These are phyloP conservation scores for Musca vetustissima DNA, from an alignment of 1,140 invertebrate genomes.

Conservation along the genomic window DNA sequence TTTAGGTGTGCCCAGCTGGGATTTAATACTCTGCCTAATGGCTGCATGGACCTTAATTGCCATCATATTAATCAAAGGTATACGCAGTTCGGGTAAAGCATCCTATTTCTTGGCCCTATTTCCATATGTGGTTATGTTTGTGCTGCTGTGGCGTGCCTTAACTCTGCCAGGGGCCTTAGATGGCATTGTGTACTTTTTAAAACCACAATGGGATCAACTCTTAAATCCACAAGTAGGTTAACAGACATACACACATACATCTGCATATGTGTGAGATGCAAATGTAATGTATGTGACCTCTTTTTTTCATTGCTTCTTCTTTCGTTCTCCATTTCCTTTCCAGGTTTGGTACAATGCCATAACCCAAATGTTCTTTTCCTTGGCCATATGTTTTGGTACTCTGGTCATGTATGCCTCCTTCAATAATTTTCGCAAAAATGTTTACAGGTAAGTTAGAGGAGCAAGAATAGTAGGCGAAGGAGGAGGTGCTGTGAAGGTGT, in stretches of 20 bases:
- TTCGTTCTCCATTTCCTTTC: conserved; percentile 20
- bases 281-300: conserved; percentile 62
- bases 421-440: conserved; percentile 77
- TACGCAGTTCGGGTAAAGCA: conserved; percentile 66
- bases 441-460: conserved; percentile 70
- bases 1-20: conserved; percentile 66
- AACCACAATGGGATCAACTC: conserved; percentile 69
- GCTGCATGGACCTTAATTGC: conserved; percentile 73
- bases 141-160: conserved; percentile 66
- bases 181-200: conserved; percentile 77
- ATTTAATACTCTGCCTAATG: conserved; percentile 68
- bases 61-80: conserved; percentile 64
- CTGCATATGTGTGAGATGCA: background rate
- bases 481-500: background rate
- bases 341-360: conserved; percentile 83
- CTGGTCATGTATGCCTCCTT: conserved; percentile 82
- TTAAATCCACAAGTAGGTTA: conserved; percentile 59
- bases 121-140: conserved; percentile 72
- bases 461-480: too few relatives aligned
- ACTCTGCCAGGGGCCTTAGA: conserved; percentile 73
- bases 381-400: conserved; percentile 78
- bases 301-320: conserved; percentile 36
- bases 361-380: conserved; percentile 83
- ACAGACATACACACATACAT: background rate
- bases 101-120: conserved; percentile 75